Evolutionary conservation across 2,797 vertebrate genomes (phyloP).

Genomic region (Smutsia gigantea): DNA sequence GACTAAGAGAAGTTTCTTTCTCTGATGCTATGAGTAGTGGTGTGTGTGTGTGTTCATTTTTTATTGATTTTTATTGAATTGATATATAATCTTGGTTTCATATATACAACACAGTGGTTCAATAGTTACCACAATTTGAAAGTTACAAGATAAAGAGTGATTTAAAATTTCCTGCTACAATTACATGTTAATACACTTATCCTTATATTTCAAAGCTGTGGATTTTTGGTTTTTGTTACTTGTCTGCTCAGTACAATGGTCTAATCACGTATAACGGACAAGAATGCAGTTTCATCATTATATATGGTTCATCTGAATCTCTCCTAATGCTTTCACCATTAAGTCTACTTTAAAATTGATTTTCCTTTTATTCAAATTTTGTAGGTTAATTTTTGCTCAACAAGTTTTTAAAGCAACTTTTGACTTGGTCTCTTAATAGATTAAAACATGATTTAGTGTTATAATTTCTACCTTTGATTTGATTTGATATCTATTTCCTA

Average conservation of each 20-base stretch:
- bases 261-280: background rate
- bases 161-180: background rate
- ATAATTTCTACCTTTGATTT: background rate
- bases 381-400: background rate
- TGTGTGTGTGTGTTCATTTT: background rate
- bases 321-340: background rate
- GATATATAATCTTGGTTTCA: too few species aligned
- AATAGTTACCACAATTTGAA: background rate
- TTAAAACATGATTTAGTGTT: background rate
- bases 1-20: background rate
- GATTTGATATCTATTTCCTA: background rate
- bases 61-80: background rate
- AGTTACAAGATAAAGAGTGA: background rate
- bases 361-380: constrained; percentile 4
- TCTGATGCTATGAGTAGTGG: background rate
- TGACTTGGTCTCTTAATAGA: background rate
- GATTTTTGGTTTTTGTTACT: background rate
- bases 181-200: background rate
- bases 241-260: background rate
- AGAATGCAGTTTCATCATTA: background rate
- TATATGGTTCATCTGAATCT: background rate
- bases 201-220: background rate
- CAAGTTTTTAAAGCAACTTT: background rate
- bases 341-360: background rate
- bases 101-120: too few species aligned